Percentiles rank a stretch among this genome's conserved stretches.
Evolutionary conservation across 2,797 vertebrate species (phyloP).

Genomic region (Helarctos malayanus): DNA sequence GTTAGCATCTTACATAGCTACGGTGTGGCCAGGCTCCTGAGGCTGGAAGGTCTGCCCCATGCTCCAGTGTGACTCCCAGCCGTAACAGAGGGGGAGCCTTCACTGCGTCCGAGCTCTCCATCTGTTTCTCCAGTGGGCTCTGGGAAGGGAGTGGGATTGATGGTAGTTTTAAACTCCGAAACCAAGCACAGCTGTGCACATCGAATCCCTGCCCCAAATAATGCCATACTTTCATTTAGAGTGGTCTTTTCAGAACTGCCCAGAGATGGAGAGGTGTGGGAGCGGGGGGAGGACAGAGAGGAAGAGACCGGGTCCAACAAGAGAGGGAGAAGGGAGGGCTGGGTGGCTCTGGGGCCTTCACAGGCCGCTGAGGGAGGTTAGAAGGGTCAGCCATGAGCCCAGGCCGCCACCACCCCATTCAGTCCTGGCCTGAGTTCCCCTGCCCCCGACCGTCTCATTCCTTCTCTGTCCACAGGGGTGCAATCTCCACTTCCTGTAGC

Average conservation of each 20-base stretch:
- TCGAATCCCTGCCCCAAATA: not conserved
- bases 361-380: not conserved
- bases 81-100: fast-evolving
- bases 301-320: not conserved
- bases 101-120: not conserved
- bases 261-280: fast-evolving
- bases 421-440: not conserved
- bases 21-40: not conserved
- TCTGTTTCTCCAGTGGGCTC: not conserved
- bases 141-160: not conserved
- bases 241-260: not conserved
- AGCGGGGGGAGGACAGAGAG: too few relatives aligned
- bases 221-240: not conserved
- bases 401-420: not conserved
- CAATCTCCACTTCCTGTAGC: fast-evolving
- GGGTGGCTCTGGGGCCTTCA: not conserved
- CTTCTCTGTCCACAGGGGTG: not conserved
- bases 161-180: not conserved
- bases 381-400: not conserved
- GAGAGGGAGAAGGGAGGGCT: not conserved
- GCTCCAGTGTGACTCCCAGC: not conserved
- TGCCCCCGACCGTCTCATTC: not conserved
- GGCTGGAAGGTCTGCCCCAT: not conserved
- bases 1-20: not conserved
- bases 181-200: not conserved